These are phyloP conservation scores for Corydoras maculifer DNA, from an alignment of 2,113 vertebrate genomes.

Conservation along the genomic window DNA sequence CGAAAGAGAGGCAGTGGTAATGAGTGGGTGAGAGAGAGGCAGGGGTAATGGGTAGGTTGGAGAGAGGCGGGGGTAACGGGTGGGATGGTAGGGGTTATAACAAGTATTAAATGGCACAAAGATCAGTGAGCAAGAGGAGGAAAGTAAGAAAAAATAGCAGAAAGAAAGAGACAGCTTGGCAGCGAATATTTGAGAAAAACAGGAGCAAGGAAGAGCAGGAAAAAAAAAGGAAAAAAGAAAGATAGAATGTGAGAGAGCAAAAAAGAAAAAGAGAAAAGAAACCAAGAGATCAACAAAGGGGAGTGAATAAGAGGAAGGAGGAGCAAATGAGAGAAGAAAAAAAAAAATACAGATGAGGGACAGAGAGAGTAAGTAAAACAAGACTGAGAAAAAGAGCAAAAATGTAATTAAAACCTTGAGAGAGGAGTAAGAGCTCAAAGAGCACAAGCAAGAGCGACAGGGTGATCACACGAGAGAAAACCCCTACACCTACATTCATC, in stretches of 20 bases:
- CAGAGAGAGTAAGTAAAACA: background rate
- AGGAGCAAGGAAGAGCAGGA: background rate
- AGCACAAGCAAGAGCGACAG: background rate
- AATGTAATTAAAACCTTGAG: background rate
- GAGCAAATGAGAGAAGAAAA: too few relatives aligned
- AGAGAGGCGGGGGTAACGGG: background rate
- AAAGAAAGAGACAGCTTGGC: background rate
- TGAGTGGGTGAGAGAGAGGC: background rate
- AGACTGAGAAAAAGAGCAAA: background rate
- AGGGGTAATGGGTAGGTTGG: too few relatives aligned
- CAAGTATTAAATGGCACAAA: background rate
- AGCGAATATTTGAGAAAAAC: too few relatives aligned
- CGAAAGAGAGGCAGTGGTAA: too few relatives aligned
- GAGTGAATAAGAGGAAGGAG: too few relatives aligned
- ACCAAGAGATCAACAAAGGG: too few relatives aligned
- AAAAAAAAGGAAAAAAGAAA: background rate
- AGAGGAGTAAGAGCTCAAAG: background rate
- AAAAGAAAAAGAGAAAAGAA: background rate
- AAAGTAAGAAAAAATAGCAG: background rate
- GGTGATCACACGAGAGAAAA: background rate
- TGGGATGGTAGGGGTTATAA: background rate
- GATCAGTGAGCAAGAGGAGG: background rate
- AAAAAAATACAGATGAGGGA: background rate
- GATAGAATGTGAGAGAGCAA: background rate
- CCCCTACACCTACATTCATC: constrained; percentile 12